Evolutionary conservation across 2,888 invertebrate genomes (phyloP).

Genomic region (Willowsia nigromaculata): DNA sequence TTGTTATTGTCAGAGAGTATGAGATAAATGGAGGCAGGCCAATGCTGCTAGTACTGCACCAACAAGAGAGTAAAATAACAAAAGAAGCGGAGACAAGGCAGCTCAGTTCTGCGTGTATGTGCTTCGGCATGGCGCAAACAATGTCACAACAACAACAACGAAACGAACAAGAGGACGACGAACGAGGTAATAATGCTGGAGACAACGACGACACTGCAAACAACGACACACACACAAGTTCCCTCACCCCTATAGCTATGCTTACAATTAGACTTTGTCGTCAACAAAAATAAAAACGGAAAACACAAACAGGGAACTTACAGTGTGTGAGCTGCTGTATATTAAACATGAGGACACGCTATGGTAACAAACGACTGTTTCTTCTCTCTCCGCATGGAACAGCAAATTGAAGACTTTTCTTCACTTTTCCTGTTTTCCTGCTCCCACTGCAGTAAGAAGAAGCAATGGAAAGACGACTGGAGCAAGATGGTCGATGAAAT

Average conservation of each 20-base stretch:
- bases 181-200: slow-evolving; percentile 52
- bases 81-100: neutral
- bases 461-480: too few species aligned
- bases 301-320: neutral
- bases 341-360: too few species aligned
- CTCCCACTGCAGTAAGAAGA: too few species aligned
- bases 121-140: neutral
- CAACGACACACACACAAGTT: neutral
- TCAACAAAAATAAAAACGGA: neutral
- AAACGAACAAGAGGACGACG: slow-evolving; percentile 1
- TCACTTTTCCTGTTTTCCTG: too few species aligned
- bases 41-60: too few species aligned
- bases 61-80: neutral
- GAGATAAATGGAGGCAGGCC: too few species aligned
- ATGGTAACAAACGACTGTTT: too few species aligned
- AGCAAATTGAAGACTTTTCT: too few species aligned
- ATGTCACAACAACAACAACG: neutral
- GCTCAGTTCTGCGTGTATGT: neutral
- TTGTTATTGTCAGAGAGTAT: neutral
- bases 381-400: too few species aligned
- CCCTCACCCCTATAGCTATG: neutral
- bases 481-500: too few species aligned
- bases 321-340: too few species aligned
- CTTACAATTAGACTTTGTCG: too few species aligned
- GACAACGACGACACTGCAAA: neutral